Conservation (phyloP, 1,140 invertebrate species). For the Epicauta chinensis region DNA sequence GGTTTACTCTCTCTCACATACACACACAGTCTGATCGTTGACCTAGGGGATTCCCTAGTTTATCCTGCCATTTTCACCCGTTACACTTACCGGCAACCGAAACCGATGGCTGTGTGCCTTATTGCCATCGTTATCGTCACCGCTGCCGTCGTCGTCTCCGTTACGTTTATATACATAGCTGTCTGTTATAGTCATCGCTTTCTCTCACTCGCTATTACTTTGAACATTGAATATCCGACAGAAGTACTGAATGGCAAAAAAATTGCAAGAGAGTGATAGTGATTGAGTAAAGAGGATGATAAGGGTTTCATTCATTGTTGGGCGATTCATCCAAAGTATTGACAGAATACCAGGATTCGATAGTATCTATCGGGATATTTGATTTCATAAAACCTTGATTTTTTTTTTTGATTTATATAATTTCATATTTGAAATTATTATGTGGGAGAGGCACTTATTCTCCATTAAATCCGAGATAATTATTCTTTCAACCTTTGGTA, state of each 20-base stretch:
- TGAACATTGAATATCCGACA: constrained; percentile 10
- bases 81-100: neutral
- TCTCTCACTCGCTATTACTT: constrained; percentile 5
- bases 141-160: neutral
- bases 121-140: neutral
- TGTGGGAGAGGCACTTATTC: neutral
- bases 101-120: neutral
- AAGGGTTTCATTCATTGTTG: constrained; percentile 11
- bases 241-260: no score
- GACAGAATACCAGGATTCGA: constrained; percentile 11
- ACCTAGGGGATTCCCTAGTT: constrained; percentile 31
- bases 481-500: neutral
- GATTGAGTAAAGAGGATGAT: constrained; percentile 5
- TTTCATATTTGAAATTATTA: no score
- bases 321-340: constrained; percentile 11
- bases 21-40: constrained; percentile 34
- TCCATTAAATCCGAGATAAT: neutral
- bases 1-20: constrained; percentile 2
- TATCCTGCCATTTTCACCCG: constrained; percentile 24
- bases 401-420: neutral
- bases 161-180: neutral
- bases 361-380: neutral
- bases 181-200: neutral
- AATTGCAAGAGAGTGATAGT: no score
- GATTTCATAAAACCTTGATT: neutral